Evolutionary conservation across 2,888 invertebrate genomes (phyloP).

Genomic region (Cordilura impudica): DNA sequence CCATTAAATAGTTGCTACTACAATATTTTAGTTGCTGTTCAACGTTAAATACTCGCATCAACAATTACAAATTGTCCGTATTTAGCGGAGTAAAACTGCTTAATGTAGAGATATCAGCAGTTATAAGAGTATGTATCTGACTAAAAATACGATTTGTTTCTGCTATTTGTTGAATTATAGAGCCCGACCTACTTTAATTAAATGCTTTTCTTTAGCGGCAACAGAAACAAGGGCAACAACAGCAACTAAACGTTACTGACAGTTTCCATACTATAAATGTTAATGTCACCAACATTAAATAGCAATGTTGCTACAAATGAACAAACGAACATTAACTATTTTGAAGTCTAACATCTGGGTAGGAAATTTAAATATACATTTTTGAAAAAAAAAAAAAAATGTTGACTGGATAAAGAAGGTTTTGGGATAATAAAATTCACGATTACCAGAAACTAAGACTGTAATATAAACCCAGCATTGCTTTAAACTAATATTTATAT

Average conservation of each 20-base stretch:
- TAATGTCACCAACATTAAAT: slow-evolving; percentile 46
- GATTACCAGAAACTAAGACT: too few relatives aligned
- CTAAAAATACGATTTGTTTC: background rate
- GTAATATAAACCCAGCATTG: too few relatives aligned
- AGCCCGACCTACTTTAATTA: slow-evolving; percentile 49
- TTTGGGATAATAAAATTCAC: too few relatives aligned
- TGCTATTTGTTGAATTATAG: background rate
- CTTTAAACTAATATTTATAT: too few relatives aligned
- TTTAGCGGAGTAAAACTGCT: background rate
- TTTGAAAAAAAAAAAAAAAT: too few relatives aligned
- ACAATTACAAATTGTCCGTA: background rate
- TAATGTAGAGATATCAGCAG: background rate
- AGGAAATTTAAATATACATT: background rate
- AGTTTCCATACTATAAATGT: slow-evolving; percentile 41
- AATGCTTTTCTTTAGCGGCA: slow-evolving; percentile 27
- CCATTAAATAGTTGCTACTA: too few relatives aligned
- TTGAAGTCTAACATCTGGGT: too few relatives aligned
- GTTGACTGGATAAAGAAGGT: too few relatives aligned
- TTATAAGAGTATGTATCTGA: background rate
- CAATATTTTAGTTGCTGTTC: background rate
- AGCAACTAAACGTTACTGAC: slow-evolving; percentile 26
- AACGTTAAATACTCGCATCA: background rate
- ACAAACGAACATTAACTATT: too few relatives aligned
- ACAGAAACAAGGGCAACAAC: background rate
- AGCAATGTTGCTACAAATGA: background rate